These are phyloP conservation scores for Cataglyphis altisquamis DNA, from an alignment of 2,888 invertebrate genomes.

Conservation along the genomic window DNA sequence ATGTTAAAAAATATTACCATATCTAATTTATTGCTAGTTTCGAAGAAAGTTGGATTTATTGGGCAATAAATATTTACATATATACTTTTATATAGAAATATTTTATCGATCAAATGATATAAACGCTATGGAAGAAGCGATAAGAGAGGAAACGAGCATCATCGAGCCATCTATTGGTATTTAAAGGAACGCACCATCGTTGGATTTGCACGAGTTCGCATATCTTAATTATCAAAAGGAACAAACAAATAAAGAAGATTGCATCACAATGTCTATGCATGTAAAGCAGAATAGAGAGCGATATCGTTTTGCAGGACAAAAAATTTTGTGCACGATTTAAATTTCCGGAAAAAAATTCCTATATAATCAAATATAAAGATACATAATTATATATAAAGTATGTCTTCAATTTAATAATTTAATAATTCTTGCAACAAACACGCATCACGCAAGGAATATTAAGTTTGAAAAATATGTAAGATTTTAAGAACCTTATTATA, in stretches of 20 bases:
- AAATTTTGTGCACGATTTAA: no score
- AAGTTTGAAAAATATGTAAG: background rate
- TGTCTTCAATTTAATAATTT: no score
- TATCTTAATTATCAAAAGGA: background rate
- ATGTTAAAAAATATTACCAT: background rate
- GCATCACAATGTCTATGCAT: no score
- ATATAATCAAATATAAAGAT: background rate
- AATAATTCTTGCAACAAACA: background rate
- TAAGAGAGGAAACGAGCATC: background rate
- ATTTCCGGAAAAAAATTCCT: no score
- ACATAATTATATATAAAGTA: no score
- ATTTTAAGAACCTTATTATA: no score
- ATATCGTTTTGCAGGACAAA: no score
- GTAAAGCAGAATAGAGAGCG: no score
- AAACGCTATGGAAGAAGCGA: background rate
- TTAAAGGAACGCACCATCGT: background rate
- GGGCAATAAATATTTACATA: background rate
- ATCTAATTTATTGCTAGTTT: background rate
- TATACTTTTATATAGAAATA: background rate
- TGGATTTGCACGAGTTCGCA: background rate
- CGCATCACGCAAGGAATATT: background rate
- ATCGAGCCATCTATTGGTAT: constrained; percentile 19
- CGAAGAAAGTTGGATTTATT: background rate
- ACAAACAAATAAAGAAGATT: background rate
- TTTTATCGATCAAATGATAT: background rate